Evolutionary conservation across 2,888 invertebrate genomes (phyloP), one percentile per base, ranked within the genome.

Genomic region (Eilema griseolum): DNA sequence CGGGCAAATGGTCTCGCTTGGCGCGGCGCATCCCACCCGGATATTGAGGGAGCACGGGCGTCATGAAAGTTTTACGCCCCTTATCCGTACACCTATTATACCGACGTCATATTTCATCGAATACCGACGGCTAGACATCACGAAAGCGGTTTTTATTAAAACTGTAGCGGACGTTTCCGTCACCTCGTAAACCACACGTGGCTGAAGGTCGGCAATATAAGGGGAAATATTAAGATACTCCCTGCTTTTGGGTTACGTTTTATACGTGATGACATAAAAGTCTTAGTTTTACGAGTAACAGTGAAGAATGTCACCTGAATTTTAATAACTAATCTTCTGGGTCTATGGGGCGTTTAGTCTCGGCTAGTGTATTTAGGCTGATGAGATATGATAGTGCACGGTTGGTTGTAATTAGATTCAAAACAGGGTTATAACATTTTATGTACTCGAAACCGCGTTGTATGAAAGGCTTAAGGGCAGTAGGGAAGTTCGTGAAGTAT

Each of bases 41-140:
- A 85, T 85, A 86, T 86, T 84, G 85, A 84, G 80, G 82, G 78
- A 81, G 66, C 78, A 74, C 76, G 77, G 69, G 76, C 81, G 80
- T 83, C 86, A 84, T 89, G 86, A 90, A 89, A 88, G 82, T 87
- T 89, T 90, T 88, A 89, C 85, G 86, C 83, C 81, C 80, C 83
- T 81, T 83, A 83, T 81, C 88, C 85, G 82, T 82, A 80, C 83
- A 84, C 85, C 80, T 83, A 83, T 81, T 82, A 84, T 83, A 83
- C 76, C 78, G 75, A 73, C 80, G 78, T 85, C 85, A 88, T 86
- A 87, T 87, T 88, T 86, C 78, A 83, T 81, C 78, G 79, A 82
- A 83, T 80, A 77, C 73, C 71, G 73, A 66, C 66, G 67, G 70
- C 78, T 77, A 79, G 80, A 79, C 77, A 77, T 74, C 73, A 74